A percentile compares a stretch with the other conserved stretches of the same genome.
phyloP scores from a whole-genome alignment of 2,888 invertebrate species.

The Phyllotreta striolata region DNA sequence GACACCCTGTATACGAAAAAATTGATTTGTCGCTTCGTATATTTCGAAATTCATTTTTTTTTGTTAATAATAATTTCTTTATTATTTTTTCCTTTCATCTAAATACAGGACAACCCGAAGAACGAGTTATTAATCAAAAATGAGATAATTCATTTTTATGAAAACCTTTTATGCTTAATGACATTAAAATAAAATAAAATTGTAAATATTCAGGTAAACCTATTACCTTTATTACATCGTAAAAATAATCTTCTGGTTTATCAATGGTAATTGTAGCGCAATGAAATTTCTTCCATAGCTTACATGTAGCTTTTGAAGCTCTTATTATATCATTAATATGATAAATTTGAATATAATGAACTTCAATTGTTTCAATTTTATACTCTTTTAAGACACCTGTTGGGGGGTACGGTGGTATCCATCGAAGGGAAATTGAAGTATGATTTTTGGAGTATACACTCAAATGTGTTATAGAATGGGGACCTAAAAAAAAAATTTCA shows the following conservation, averaged over 20 bases:
- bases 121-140: too few species aligned
- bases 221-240: constrained; percentile 23
- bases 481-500: constrained; percentile 38
- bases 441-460: constrained; percentile 40
- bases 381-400: constrained; percentile 47
- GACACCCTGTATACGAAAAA: too few species aligned
- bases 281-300: constrained; percentile 43
- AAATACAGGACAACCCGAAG: too few species aligned
- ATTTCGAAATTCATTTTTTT: too few species aligned
- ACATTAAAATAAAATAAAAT: too few species aligned
- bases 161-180: too few species aligned
- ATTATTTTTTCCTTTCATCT: too few species aligned
- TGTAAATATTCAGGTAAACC: constrained; percentile 16
- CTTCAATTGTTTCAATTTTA: constrained; percentile 32
- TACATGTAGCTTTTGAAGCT: constrained; percentile 33
- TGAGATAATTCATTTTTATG: too few species aligned
- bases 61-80: too few species aligned
- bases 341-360: too few species aligned
- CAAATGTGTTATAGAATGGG: constrained; percentile 27
- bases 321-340: too few species aligned
- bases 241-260: not conserved
- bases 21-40: too few species aligned
- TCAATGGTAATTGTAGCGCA: constrained; percentile 36
- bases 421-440: constrained; percentile 45
- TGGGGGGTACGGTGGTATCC: constrained; percentile 50